Conservation (phyloP, 2,888 invertebrate genomes). For the Sericinus montela region DNA sequence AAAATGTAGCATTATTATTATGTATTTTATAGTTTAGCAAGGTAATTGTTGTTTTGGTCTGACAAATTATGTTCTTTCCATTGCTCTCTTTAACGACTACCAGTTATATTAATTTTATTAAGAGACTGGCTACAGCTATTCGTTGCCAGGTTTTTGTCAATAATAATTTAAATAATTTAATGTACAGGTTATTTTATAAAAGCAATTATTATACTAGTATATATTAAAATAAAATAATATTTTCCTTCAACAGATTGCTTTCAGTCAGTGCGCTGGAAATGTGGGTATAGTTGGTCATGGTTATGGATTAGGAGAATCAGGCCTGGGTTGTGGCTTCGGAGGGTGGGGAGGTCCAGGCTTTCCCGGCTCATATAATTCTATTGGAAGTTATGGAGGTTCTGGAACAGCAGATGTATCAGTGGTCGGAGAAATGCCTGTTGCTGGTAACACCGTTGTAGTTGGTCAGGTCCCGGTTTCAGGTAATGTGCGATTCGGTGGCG, state of each 20-base stretch:
- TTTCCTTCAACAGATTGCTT: neutral
- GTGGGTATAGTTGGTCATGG: neutral
- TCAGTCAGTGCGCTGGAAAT: conserved; percentile 1
- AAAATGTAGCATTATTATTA: too few relatives aligned
- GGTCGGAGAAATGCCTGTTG: conserved; percentile 15
- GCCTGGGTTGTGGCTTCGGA: neutral
- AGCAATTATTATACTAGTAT: too few relatives aligned
- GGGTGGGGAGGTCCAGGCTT: conserved; percentile 2
- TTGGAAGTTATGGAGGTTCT: conserved; percentile 11
- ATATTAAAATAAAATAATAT: neutral
- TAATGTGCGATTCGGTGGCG: conserved; percentile 9
- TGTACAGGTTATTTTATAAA: too few relatives aligned
- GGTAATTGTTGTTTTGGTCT: too few relatives aligned
- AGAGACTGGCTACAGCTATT: too few relatives aligned
- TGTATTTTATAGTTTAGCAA: too few relatives aligned
- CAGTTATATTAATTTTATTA: too few relatives aligned
- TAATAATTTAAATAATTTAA: too few relatives aligned
- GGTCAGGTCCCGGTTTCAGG: conserved; percentile 15
- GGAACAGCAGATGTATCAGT: conserved; percentile 14
- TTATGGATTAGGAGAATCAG: conserved; percentile 1
- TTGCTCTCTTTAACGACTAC: too few relatives aligned
- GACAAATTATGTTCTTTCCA: too few relatives aligned
- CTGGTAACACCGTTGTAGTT: conserved; percentile 11
- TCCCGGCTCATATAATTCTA: neutral
- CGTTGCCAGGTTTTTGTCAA: too few relatives aligned